These are phyloP conservation scores for Philonicus albiceps DNA, from an alignment of 2,888 invertebrate species.

Conservation along the genomic window DNA sequence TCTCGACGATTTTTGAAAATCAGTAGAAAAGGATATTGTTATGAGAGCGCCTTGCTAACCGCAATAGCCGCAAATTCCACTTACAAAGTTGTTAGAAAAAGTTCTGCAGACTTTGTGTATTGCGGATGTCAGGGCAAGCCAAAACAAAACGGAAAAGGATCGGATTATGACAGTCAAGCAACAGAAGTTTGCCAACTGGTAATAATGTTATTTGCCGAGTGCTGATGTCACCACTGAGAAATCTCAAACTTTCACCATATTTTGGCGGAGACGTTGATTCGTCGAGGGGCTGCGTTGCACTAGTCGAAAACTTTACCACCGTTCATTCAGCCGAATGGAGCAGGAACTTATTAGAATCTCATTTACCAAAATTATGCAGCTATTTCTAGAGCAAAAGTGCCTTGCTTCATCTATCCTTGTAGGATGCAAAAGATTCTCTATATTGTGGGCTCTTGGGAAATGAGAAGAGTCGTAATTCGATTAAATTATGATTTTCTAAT, in stretches of 20 bases:
- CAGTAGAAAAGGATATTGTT: not conserved
- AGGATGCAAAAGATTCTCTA: not conserved
- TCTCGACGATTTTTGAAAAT: not conserved
- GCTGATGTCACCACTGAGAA: slow-evolving; percentile 1
- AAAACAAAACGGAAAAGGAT: slow-evolving; percentile 1
- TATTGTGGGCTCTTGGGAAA: not conserved
- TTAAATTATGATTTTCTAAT: not conserved
- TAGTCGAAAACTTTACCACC: not conserved
- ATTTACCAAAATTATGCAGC: slow-evolving; percentile 5
- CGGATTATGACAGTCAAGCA: slow-evolving; percentile 17
- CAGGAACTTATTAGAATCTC: slow-evolving; percentile 22
- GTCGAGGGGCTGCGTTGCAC: not conserved
- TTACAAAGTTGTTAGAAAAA: not conserved
- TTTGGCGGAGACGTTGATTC: not conserved
- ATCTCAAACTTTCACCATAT: not conserved
- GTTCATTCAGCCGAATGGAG: not conserved
- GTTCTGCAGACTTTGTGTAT: not conserved
- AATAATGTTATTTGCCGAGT: slow-evolving; percentile 20
- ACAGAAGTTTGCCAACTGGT: slow-evolving; percentile 28
- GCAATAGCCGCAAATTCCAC: not conserved
- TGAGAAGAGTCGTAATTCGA: not conserved
- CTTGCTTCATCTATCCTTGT: not conserved
- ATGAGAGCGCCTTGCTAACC: not conserved
- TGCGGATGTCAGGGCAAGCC: not conserved
- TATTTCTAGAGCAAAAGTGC: not conserved